Conservation (phyloP, 2,797 vertebrate species). For the Botia kubotai region DNA sequence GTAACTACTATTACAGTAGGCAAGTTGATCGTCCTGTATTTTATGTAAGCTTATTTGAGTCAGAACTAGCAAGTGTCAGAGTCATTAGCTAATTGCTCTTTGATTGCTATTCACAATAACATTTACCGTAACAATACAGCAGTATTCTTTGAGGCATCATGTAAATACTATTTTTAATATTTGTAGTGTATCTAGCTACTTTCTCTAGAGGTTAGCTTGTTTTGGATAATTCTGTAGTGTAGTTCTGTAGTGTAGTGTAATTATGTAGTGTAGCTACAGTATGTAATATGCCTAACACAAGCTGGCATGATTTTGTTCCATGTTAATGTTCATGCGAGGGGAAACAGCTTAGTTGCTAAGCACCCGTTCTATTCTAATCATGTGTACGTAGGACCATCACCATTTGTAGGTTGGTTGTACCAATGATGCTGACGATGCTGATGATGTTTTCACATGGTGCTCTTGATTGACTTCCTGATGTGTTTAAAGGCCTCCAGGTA, state of each 20-base stretch:
- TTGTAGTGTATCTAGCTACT: no score
- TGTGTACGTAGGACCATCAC: neutral
- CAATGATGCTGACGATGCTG: neutral
- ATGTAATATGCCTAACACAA: neutral
- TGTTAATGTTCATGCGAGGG: neutral
- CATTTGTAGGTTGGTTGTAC: slow-evolving; percentile 1
- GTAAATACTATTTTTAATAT: no score
- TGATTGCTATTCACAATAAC: no score
- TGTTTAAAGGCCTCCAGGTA: slow-evolving; percentile 43
- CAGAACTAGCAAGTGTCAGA: neutral
- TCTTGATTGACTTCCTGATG: slow-evolving; percentile 5
- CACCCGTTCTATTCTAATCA: neutral
- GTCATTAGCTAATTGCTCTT: neutral
- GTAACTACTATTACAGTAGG: neutral
- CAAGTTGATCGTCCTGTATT: neutral
- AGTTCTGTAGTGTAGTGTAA: neutral
- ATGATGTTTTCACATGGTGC: neutral
- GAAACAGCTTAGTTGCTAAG: slow-evolving; percentile 14
- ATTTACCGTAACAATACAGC: no score
- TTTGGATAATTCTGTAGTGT: neutral
- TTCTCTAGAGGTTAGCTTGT: no score
- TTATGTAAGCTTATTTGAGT: neutral
- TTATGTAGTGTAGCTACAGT: neutral
- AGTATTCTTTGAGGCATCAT: no score
- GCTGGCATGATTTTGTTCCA: neutral